phyloP scores from a whole-genome alignment of 2,113 vertebrate species.

The Limanda limanda region DNA sequence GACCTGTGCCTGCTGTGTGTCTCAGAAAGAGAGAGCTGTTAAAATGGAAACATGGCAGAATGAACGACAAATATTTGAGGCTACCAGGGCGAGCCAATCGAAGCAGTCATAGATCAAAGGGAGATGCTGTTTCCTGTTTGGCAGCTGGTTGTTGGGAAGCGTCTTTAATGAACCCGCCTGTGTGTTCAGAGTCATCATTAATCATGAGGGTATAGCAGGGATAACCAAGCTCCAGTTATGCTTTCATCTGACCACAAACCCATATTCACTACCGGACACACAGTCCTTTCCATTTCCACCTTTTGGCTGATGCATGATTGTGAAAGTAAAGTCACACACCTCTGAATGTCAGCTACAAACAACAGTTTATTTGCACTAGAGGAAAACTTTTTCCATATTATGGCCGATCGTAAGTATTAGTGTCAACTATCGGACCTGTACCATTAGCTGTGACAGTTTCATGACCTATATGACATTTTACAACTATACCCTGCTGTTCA shows the following conservation, averaged over 20 bases:
- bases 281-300: not conserved
- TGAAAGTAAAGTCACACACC: not conserved
- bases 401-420: too few relatives aligned
- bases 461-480: too few relatives aligned
- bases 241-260: slow-evolving; percentile 45
- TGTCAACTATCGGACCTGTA: too few relatives aligned
- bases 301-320: not conserved
- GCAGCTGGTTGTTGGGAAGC: slow-evolving; percentile 6
- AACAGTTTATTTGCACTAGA: too few relatives aligned
- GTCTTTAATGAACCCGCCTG: not conserved
- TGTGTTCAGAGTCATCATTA: slow-evolving; percentile 16
- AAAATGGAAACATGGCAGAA: slow-evolving; percentile 48
- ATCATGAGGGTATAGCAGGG: slow-evolving; percentile 7
- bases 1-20: not conserved
- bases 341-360: not conserved
- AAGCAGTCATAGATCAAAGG: slow-evolving; percentile 56
- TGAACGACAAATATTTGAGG: slow-evolving; percentile 16
- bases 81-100: slow-evolving; percentile 37
- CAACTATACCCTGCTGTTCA: too few relatives aligned
- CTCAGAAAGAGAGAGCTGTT: slow-evolving; percentile 12
- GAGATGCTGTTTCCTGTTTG: slow-evolving; percentile 38
- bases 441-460: too few relatives aligned
- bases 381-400: too few relatives aligned
- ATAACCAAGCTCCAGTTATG: slow-evolving; percentile 4
- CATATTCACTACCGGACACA: not conserved